Percentiles rank a stretch among this genome's conserved stretches.
Conservation (phyloP, 2,113 vertebrate genomes). For the Upupa epops region DNA sequence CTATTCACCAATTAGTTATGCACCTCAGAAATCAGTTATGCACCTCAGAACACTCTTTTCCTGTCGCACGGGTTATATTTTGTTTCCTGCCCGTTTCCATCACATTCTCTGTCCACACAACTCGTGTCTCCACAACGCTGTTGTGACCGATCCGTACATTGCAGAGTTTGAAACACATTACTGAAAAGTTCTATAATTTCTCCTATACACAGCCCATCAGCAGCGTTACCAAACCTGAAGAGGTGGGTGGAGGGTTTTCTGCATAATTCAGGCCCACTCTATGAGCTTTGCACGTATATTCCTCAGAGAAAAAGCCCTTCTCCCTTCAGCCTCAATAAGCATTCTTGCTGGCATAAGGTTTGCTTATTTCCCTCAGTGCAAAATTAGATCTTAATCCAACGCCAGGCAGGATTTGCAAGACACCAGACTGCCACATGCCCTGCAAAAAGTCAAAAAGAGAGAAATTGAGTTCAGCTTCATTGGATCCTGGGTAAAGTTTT, state of each 20-base stretch:
- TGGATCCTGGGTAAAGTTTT: not conserved
- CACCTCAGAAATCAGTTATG: not conserved
- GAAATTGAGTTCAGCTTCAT: not conserved
- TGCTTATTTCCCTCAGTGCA: conserved; percentile 64
- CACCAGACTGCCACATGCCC: conserved; percentile 36
- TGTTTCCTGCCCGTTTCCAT: not conserved
- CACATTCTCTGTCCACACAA: not conserved
- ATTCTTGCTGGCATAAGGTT: conserved; percentile 54
- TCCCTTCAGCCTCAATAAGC: conserved; percentile 48
- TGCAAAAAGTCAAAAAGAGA: not conserved
- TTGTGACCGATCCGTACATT: conserved; percentile 16
- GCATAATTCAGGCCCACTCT: not conserved
- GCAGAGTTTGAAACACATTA: not conserved
- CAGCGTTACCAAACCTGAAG: not conserved
- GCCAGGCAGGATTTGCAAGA: conserved; percentile 53
- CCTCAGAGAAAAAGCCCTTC: conserved; percentile 30
- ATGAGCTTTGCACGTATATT: not conserved
- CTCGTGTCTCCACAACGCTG: not conserved
- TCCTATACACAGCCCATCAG: not conserved
- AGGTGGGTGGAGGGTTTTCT: not conserved
- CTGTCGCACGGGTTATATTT: not conserved
- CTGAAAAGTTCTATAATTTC: conserved; percentile 25
- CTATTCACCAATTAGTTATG: not conserved
- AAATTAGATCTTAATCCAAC: conserved; percentile 68
- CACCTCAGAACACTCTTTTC: not conserved